Evolutionary conservation across 2,797 vertebrate genomes (phyloP).

Genomic region (Toxotes lorentzi): DNA sequence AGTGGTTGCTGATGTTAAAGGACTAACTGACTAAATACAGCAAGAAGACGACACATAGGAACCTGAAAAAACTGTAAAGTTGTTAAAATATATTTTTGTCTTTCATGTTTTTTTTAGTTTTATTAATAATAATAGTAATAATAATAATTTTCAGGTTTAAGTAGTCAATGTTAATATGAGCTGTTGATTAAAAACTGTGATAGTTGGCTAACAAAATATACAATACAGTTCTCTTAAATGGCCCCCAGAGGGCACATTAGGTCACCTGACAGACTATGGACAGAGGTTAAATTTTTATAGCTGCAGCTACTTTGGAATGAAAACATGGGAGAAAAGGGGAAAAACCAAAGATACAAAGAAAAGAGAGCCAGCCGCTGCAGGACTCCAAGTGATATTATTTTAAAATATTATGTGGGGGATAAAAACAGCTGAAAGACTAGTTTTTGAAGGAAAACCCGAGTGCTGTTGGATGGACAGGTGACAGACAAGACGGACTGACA

Average conservation of each 20-base stretch:
- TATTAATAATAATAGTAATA: not conserved
- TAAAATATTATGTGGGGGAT: conserved; percentile 9
- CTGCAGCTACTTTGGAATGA: conserved; percentile 8
- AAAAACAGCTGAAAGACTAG: conserved; percentile 36
- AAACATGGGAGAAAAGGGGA: not conserved
- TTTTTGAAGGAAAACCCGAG: conserved; percentile 49
- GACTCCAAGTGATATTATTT: no score
- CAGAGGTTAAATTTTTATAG: not conserved
- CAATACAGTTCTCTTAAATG: not conserved
- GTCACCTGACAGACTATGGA: conserved; percentile 13
- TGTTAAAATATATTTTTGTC: not conserved
- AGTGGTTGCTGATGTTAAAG: not conserved
- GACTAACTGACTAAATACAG: not conserved
- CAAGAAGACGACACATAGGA: not conserved
- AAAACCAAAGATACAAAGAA: not conserved
- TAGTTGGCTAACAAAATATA: not conserved
- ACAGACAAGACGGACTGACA: conserved; percentile 76
- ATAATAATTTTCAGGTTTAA: not conserved
- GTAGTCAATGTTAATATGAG: not conserved
- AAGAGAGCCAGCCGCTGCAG: no score
- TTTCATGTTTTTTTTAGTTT: no score
- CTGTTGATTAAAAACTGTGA: not conserved
- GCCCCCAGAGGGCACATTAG: conserved; percentile 49
- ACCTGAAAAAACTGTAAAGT: not conserved
- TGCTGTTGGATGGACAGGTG: conserved; percentile 70